Percentiles rank a stretch among this genome's conserved stretches.
Evolutionary conservation across 2,113 vertebrate species (phyloP).

Genomic region (Cheirogaleus medius): DNA sequence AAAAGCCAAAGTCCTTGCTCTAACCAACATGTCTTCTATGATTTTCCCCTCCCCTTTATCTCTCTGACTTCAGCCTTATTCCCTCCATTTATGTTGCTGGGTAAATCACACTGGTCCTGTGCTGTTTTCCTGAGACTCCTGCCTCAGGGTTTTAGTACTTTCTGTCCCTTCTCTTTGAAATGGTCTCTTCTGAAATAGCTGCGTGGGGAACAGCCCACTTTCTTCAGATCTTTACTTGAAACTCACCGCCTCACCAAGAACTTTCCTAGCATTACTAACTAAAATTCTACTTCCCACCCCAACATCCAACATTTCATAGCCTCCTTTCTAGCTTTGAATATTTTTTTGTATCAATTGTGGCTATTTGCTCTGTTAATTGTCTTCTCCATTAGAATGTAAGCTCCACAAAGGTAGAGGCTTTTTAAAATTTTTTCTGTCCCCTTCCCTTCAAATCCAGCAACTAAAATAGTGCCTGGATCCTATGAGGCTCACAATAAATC

Average conservation of each 20-base stretch:
- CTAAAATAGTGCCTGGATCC: background rate
- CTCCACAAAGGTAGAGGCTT: background rate
- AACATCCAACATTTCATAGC: background rate
- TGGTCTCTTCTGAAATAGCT: background rate
- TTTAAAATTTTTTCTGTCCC: background rate
- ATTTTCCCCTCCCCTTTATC: background rate
- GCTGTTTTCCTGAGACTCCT: background rate
- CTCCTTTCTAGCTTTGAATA: background rate
- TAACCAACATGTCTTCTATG: background rate
- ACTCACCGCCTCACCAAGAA: background rate
- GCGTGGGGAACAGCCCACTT: background rate
- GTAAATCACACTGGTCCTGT: background rate
- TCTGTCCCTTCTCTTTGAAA: background rate
- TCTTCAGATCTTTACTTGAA: background rate
- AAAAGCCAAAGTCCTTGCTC: background rate
- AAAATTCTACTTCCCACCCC: background rate
- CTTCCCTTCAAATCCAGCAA: background rate
- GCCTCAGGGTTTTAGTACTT: background rate
- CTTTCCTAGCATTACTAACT: background rate
- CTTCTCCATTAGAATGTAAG: background rate
- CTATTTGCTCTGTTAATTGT: background rate
- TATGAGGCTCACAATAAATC: background rate
- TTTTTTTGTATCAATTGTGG: background rate
- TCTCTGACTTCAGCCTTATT: background rate
- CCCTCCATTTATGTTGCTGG: background rate